These are phyloP conservation scores for Drosophila ananassae DNA, from an alignment of 1,140 invertebrate species.

Conservation along the genomic window DNA sequence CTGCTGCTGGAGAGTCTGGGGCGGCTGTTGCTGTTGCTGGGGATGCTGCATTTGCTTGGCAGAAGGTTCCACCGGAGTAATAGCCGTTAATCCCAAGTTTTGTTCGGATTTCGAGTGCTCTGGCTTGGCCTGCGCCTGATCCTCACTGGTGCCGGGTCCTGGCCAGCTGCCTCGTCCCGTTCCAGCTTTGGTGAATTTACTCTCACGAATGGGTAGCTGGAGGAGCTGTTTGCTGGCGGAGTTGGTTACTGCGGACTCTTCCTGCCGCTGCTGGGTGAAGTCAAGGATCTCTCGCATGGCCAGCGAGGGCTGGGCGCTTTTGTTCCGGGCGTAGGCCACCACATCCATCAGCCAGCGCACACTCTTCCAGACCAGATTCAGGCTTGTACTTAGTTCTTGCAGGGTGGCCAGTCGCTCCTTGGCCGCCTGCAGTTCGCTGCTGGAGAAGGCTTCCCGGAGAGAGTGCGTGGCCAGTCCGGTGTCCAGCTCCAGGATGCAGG, in stretches of 20 bases:
- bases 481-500: constrained; percentile 96
- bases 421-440: constrained; percentile 92
- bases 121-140: constrained; percentile 77
- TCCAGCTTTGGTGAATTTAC: constrained; percentile 90
- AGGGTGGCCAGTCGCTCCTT: constrained; percentile 93
- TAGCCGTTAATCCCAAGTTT: constrained; percentile 86
- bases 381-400: constrained; percentile 91
- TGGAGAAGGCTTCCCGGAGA: constrained; percentile 96
- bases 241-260: constrained; percentile 14
- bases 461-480: constrained; percentile 95
- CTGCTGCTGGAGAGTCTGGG: constrained; percentile 70
- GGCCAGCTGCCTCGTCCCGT: constrained; percentile 92
- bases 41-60: constrained; percentile 8
- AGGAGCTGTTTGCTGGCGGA: constrained; percentile 85
- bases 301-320: constrained; percentile 83
- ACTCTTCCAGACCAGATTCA: constrained; percentile 95
- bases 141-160: constrained; percentile 87
- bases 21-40: constrained; percentile 35
- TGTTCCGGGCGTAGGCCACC: constrained; percentile 95
- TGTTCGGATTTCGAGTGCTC: constrained; percentile 94
- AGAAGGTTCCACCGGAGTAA: constrained; percentile 43
- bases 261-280: constrained; percentile 49
- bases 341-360: constrained; percentile 98
- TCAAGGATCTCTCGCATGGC: constrained; percentile 77
- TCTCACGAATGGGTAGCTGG: constrained; percentile 89